Evolutionary conservation across 2,888 invertebrate genomes (phyloP).

Genomic region (Zonitis immaculata): DNA sequence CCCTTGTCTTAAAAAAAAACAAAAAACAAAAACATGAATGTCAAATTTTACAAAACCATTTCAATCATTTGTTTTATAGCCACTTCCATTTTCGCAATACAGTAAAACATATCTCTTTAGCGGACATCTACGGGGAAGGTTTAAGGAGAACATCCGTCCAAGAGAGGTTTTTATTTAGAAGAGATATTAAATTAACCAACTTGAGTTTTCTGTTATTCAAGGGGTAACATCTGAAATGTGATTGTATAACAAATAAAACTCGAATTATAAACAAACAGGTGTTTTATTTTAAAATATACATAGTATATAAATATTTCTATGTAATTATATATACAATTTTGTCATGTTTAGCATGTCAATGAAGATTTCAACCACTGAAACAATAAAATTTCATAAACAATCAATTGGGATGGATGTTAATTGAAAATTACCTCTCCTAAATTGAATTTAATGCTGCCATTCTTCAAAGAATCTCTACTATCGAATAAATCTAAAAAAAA

Average conservation of each 20-base stretch:
- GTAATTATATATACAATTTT: slow-evolving; percentile 7
- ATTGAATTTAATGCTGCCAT: slow-evolving; percentile 75
- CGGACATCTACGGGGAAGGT: no score
- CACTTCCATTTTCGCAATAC: no score
- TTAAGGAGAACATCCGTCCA: no score
- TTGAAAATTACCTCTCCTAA: slow-evolving; percentile 65
- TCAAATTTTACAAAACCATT: no score
- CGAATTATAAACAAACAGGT: not conserved
- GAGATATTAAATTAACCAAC: no score
- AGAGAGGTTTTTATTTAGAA: no score
- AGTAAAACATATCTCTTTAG: no score
- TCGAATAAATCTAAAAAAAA: slow-evolving; percentile 62
- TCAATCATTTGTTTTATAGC: no score
- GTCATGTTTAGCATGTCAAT: slow-evolving; percentile 57
- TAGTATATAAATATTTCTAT: slow-evolving; percentile 22
- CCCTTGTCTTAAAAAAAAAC: no score
- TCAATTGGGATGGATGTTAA: not conserved
- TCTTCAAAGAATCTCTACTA: slow-evolving; percentile 72
- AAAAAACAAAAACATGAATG: no score
- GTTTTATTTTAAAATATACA: slow-evolving; percentile 24
- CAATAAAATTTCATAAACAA: slow-evolving; percentile 25
- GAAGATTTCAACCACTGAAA: slow-evolving; percentile 74
- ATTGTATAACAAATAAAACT: not conserved
- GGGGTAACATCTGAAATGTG: no score
- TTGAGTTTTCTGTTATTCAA: no score